Conservation (phyloP, 2,797 vertebrate species). For the Paguma larvata region DNA sequence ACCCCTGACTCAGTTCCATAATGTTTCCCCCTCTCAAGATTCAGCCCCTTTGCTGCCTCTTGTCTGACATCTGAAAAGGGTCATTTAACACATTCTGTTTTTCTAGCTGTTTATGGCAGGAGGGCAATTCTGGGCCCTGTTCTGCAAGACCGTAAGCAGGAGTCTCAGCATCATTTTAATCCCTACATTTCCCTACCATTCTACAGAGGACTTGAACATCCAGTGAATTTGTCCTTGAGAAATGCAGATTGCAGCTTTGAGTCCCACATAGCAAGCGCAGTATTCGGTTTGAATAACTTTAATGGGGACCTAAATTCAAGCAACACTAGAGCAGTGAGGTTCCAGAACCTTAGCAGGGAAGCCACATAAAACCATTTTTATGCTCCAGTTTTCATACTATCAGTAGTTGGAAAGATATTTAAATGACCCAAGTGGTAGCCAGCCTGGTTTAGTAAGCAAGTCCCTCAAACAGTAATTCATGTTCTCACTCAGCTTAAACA, state of each 20-base stretch:
- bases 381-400: not conserved
- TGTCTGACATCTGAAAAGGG: not conserved
- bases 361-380: not conserved
- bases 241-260: not conserved
- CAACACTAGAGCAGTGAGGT: not conserved
- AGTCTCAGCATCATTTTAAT: not conserved
- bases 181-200: not conserved
- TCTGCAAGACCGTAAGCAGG: not conserved
- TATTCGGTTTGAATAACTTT: not conserved
- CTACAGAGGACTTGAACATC: not conserved
- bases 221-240: not conserved
- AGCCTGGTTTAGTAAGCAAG: not conserved
- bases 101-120: not conserved
- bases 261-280: not conserved
- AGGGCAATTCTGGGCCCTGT: not conserved
- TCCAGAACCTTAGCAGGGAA: not conserved
- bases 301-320: not conserved
- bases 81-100: not conserved
- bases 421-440: not conserved
- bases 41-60: not conserved
- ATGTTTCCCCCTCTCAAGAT: no score
- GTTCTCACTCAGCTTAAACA: not conserved
- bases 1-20: fast-evolving
- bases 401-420: not conserved
- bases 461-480: not conserved